A percentile compares a stretch with the other conserved stretches of the same genome.
These are phyloP conservation scores for Acridotheres tristis DNA, from an alignment of 2,797 vertebrate species.

Conservation along the genomic window DNA sequence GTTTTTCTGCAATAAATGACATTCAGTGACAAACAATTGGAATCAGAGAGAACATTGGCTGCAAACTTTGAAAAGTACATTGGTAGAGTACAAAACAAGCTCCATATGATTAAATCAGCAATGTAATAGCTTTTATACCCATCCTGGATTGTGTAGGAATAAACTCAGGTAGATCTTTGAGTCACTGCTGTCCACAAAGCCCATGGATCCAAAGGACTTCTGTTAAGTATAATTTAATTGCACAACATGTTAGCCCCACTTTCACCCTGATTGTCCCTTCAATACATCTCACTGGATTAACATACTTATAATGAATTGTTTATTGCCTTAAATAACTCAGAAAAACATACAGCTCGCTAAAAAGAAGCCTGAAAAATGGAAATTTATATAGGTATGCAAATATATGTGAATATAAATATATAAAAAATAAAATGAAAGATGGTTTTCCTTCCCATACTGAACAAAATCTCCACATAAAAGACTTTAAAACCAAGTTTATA, in stretches of 20 bases:
- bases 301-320: conserved; percentile 3
- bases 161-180: not conserved
- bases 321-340: not conserved
- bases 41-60: not conserved
- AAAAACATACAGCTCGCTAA: not conserved
- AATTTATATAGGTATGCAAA: not conserved
- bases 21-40: not conserved
- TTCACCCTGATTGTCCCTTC: not conserved
- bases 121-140: not conserved
- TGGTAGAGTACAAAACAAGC: not conserved
- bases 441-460: not conserved
- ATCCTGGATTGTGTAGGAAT: not conserved
- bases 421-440: not conserved
- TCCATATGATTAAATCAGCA: not conserved
- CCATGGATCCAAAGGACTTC: not conserved
- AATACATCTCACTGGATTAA: not conserved
- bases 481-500: not conserved
- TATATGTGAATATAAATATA: accelerated
- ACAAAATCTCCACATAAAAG: not conserved
- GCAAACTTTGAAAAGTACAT: not conserved
- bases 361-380: not conserved
- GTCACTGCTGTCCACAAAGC: not conserved
- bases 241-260: not conserved
- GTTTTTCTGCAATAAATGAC: not conserved
- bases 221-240: not conserved